Evolutionary conservation across 2,797 vertebrate species (phyloP), one percentile per base, ranked within the genome.

Genomic region (Cetoscarus ocellatus): DNA sequence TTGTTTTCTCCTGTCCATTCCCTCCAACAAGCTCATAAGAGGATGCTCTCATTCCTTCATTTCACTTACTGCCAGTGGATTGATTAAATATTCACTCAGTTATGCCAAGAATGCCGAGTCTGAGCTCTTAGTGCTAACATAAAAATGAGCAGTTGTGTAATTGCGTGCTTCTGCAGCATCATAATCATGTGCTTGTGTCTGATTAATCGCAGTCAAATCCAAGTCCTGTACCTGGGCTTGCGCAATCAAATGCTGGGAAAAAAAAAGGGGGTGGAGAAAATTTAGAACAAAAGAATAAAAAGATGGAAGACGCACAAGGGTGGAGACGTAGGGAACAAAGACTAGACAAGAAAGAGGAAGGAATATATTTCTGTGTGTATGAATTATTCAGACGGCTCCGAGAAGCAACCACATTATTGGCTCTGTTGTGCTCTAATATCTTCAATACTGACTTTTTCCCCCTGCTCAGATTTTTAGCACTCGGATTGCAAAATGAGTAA

Each of bases 331-430:
- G n/a, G 59, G 82, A 78, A 84, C 68, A 80, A 76, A 75, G 55
- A 65, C 34, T n/a, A 73, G 53, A 70, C 39, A 61, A 81, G 66
- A 74, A 82, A 75, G 49, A 70, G 67, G 80, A 74, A 68, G 73
- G 78, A 78, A 73, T 83, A 75, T 71, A 64, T 84, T 84, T 80
- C 66, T 74, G 43, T 58, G 53, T 47, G 17, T 67, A 86, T 91
- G 57, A 92, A 90, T 89, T 81, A 91, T 93, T 91, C 75, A 88
- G 45, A 48, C 52, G 27, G 66, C 62, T 80, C 77, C 38, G 50
- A 77, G 79, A 87, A 77, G 67, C 67, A 69, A 43, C 59, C 67
- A 68, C 52, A 58, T 77, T 70, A 72, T 71, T 72, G 68, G 10
- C 1, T 27, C 65, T 71, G n/a, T 75, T 79, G 71, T 75, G 61